Evolutionary conservation across 1,140 invertebrate genomes (phyloP), one percentile per base, ranked within the genome.

Genomic region (Diabrotica virgifera): DNA sequence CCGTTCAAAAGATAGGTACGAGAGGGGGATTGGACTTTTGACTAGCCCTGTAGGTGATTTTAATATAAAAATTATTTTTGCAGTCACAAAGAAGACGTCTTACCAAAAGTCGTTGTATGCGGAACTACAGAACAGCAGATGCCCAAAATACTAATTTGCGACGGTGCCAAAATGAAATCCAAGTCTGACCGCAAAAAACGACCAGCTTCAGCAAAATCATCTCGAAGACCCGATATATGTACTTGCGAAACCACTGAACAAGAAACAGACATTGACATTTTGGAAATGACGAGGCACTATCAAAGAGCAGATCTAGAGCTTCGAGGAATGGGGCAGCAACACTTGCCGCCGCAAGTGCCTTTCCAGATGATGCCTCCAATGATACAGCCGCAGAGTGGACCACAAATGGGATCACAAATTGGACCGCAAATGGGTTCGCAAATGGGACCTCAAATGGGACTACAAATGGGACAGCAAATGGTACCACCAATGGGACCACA

Each of bases 31-130:
- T n/a, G n/a, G n/a, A n/a, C n/a, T n/a, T n/a, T n/a, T n/a, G n/a
- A n/a, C n/a, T n/a, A n/a, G n/a, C n/a, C n/a, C n/a, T n/a, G n/a
- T n/a, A n/a, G n/a, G n/a, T n/a, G n/a, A n/a, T n/a, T n/a, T n/a
- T n/a, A n/a, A n/a, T n/a, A n/a, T n/a, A 40, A 59, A 70, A 56
- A 55, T 24, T 4, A 24, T 24, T 24, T 24, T 24, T 24, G n/a
- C 5, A 65, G 64, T 36, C 63, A 71, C 14, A 67, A 68, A n/a
- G 76, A 78, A 68, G 76, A 77, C 61, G 59, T 70, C 0, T 59
- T 77, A 11, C 76, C 76, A 0, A 78, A 78, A 74, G 74, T 79
- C 12, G 65, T 78, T n/a, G 70, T 77, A n/a, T 77, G 76, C 58
- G 76, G 77, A 24, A 52, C 68, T 9, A 70, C 72, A 7, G 76